Conservation (phyloP, 92 coral and sea anemone genomes). For the Paragorgia papillata region DNA sequence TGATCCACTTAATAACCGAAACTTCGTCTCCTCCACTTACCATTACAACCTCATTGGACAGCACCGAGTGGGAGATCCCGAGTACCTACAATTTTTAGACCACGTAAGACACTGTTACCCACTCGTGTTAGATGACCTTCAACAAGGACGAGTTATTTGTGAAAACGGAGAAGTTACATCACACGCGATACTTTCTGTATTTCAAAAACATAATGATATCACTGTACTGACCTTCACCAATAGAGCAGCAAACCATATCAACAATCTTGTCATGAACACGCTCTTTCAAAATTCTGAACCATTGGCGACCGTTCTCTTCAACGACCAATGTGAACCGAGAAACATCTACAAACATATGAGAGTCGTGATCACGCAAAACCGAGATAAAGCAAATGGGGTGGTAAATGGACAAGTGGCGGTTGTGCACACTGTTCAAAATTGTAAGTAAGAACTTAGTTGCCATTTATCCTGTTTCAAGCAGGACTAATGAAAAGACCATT, state of each 20-base stretch:
- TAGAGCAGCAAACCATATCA: neutral
- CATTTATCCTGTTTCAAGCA: constrained; percentile 36
- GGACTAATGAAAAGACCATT: neutral
- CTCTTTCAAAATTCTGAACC: neutral
- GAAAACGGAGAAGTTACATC: neutral
- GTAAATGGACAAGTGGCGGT: constrained; percentile 54
- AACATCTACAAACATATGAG: constrained; percentile 8
- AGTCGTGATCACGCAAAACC: constrained; percentile 29
- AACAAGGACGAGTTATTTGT: neutral
- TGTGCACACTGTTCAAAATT: neutral
- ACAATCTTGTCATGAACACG: neutral
- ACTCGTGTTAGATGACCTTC: neutral
- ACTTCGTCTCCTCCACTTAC: neutral
- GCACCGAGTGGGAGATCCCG: neutral
- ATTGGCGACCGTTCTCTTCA: neutral
- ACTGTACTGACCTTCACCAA: constrained; percentile 25
- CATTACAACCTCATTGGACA: constrained; percentile 17
- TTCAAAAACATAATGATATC: neutral
- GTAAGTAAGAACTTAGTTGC: neutral
- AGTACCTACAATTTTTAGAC: constrained; percentile 3
- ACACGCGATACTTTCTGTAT: neutral
- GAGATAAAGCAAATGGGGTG: constrained; percentile 23
- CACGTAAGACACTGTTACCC: constrained; percentile 28
- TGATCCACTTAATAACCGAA: neutral
- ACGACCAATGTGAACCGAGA: neutral